Conservation (phyloP, 2,113 vertebrate species). For the Brachypteracias leptosomus region DNA sequence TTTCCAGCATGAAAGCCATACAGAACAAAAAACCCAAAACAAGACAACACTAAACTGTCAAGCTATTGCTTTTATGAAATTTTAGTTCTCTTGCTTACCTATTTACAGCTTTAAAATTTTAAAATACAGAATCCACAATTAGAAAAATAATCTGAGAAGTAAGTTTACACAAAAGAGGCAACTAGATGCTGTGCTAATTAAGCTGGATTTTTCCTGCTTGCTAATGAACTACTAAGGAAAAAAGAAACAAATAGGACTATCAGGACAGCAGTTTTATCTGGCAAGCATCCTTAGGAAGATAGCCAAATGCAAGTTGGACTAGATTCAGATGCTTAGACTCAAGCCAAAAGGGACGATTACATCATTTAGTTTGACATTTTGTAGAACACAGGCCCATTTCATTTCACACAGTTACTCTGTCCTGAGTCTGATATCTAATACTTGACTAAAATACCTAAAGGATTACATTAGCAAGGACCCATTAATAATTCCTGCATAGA, state of each 20-base stretch:
- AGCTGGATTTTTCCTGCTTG: neutral
- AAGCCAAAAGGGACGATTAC: neutral
- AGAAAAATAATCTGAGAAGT: neutral
- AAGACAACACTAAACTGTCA: neutral
- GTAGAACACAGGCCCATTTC: neutral
- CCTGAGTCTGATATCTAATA: neutral
- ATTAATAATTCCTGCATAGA: neutral
- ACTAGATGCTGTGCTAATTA: neutral
- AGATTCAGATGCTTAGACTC: neutral
- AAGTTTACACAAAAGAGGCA: neutral
- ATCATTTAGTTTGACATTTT: constrained; percentile 3
- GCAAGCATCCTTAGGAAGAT: neutral
- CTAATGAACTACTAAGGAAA: neutral
- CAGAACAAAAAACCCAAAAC: too few species aligned
- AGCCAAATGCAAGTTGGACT: neutral
- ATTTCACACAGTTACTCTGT: neutral
- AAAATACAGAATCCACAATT: neutral
- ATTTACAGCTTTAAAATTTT: neutral
- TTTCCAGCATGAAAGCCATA: neutral
- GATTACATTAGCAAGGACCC: neutral
- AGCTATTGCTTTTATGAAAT: neutral
- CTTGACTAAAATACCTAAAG: neutral
- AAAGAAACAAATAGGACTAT: neutral
- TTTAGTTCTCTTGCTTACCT: neutral
- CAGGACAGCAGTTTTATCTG: neutral